Base-by-base conservation (phyloP, 2,113 vertebrate genomes). In the Corythaixoides concolor region DNA sequence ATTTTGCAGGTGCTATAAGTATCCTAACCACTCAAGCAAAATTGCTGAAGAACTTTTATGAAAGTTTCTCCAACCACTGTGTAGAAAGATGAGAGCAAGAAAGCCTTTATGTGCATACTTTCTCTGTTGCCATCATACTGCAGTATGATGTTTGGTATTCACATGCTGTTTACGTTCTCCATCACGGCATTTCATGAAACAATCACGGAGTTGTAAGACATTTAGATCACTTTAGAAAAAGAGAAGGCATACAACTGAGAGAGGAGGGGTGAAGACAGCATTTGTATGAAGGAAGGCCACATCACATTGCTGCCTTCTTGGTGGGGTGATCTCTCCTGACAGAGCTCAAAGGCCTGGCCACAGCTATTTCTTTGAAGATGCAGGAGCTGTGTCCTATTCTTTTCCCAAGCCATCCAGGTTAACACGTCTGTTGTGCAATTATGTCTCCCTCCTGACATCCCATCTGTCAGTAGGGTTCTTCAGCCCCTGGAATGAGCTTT, bases 331-430 rank as follows among this genome's bases (percentile, higher is more conserved):
- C 86, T 82, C 88, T 87, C 58, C 49, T 88, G 81, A 79, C 39
- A 24, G 68, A 89, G 72, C 90, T 89, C 91, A 95, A 90, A 93
- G 79, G 82, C 76, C 74, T 79, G 56, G 80, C 45, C 84, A n/a
- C 30, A 53, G 75, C 64, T 88, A 79, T 84, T 91, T 81, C 77
- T 93, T 68, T 91, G 80, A 91, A 86, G 83, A 89, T 73, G n/a
- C 53, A 63, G 53, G n/a, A 89, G 41, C 74, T 53, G 7, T 53
- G 62, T 91, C 85, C 86, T 49, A 7, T 75, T 94, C 81, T 85
- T 60, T 76, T 91, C 66, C 93, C 87, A 79, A 82, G 53, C 62
- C 3, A 5, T 52, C 67, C 47, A 75, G 58, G 74, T 95, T 93
- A 91, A 66, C 62, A 53, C 62, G 93, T 85, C 41, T 82, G 80